Evolutionary conservation across 2,888 invertebrate species (phyloP), one percentile per base, ranked within the genome.

Genomic region (Theretra japonica): DNA sequence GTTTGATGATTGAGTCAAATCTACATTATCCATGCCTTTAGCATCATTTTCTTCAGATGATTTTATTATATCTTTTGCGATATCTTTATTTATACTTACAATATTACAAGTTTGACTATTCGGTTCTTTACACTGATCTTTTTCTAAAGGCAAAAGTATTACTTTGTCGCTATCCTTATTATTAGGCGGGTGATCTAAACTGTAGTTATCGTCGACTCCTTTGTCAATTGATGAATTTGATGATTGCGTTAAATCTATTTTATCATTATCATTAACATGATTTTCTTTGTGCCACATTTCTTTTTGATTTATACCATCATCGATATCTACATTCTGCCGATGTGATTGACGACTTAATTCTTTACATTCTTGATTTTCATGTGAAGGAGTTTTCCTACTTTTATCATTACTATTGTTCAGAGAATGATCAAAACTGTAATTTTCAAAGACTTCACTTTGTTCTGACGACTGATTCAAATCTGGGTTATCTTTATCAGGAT

Each of bases 211-310:
- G 41, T 11, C 4, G 8, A 25, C 58, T 25, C 15, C 17, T 68
- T 21, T 68, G 71, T 80, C 78, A 72, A 75, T 74, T 62, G 82
- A 83, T 7, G 80, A 79, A 75, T 78, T 78, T 53, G 86, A 83
- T 73, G 76, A 80, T 82, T 92, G 90, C 56, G 89, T 91, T 76
- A 92, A 84, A 86, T 92, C 89, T 74, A 89, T 84, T 71, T 86
- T 76, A 59, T 72, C 15, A 53, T 62, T n/a, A 53, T 28, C n/a
- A 21, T n/a, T 41, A 11, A 41, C 15, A 41, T 41, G 41, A 15
- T 11, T 41, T 41, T 41, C 41, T 41, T 15, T 41, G 15, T 41
- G 41, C 41, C 41, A 41, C 11, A 41, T 41, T 41, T 41, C n/a
- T 17, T 50, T 41, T 71, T 56, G 56, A 53, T 50, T 21, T 17